Conservation (phyloP, 1,140 invertebrate genomes). For the Solen grandis region DNA sequence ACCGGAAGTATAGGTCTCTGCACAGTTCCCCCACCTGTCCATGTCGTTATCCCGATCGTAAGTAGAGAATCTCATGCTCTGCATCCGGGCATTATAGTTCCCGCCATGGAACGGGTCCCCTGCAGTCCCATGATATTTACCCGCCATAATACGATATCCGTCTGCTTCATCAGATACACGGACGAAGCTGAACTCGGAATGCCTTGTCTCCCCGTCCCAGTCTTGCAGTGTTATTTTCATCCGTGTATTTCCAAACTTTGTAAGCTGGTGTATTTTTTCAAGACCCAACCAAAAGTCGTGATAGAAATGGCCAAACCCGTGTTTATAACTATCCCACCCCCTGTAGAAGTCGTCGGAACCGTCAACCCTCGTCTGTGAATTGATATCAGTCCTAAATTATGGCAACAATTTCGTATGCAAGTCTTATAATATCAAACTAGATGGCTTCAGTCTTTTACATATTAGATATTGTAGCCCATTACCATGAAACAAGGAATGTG, state of each 20-base stretch:
- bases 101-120: constrained; percentile 58
- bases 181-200: constrained; percentile 48
- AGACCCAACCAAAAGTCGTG: constrained; percentile 81
- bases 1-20: constrained; percentile 53
- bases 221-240: constrained; percentile 56
- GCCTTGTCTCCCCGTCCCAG: constrained; percentile 32
- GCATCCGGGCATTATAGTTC: constrained; percentile 38
- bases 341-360: constrained; percentile 91
- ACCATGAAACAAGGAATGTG: neutral
- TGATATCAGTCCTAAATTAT: no score
- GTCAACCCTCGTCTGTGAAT: constrained; percentile 88
- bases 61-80: constrained; percentile 60
- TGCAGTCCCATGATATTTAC: constrained; percentile 46
- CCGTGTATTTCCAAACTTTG: constrained; percentile 53
- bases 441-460: neutral
- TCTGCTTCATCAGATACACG: constrained; percentile 49
- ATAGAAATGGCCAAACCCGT: constrained; percentile 93
- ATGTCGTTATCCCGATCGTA: constrained; percentile 63
- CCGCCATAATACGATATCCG: constrained; percentile 53
- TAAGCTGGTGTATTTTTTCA: constrained; percentile 58
- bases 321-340: constrained; percentile 95
- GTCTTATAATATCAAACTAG: neutral
- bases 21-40: constrained; percentile 48
- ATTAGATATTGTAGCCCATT: neutral
- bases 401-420: neutral